A percentile compares a stretch with the other conserved stretches of the same genome.
Conservation (phyloP, 2,113 vertebrate genomes). For the Corydoras sp. region DNA sequence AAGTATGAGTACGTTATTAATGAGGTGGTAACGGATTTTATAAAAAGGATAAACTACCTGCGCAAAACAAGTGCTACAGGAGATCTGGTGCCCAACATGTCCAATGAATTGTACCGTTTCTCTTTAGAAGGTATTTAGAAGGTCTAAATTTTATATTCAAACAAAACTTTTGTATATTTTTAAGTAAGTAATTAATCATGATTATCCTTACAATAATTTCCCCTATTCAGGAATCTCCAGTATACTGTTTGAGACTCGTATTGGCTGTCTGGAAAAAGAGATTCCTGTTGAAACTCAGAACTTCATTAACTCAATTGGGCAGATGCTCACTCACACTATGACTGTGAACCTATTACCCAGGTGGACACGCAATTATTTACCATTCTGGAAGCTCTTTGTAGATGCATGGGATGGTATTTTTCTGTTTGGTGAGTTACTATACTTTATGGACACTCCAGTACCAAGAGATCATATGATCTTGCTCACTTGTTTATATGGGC, state of each 20-base stretch:
- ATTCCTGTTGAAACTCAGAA: slow-evolving; percentile 73
- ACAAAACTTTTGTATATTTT: background rate
- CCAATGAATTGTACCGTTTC: slow-evolving; percentile 66
- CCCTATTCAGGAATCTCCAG: slow-evolving; percentile 73
- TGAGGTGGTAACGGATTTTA: slow-evolving; percentile 63
- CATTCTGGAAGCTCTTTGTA: slow-evolving; percentile 76
- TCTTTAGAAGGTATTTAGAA: slow-evolving; percentile 63
- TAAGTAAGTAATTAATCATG: background rate
- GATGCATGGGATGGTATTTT: slow-evolving; percentile 87
- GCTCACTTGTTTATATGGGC: background rate
- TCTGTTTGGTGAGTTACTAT: slow-evolving; percentile 73
- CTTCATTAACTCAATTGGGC: slow-evolving; percentile 77
- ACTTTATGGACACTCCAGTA: background rate
- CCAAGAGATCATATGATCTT: background rate
- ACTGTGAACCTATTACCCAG: slow-evolving; percentile 64
- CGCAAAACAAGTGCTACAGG: slow-evolving; percentile 57
- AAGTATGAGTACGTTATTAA: slow-evolving; percentile 56
- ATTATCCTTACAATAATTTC: background rate
- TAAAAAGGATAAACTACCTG: slow-evolving; percentile 51
- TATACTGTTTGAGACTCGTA: slow-evolving; percentile 85
- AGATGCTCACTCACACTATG: slow-evolving; percentile 76
- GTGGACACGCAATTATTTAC: slow-evolving; percentile 77
- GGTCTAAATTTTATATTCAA: no score
- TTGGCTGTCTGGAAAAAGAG: slow-evolving; percentile 80
- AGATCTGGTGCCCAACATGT: slow-evolving; percentile 58